These are phyloP conservation scores for Florisuga fusca DNA, from an alignment of 2,797 vertebrate species.

Conservation along the genomic window DNA sequence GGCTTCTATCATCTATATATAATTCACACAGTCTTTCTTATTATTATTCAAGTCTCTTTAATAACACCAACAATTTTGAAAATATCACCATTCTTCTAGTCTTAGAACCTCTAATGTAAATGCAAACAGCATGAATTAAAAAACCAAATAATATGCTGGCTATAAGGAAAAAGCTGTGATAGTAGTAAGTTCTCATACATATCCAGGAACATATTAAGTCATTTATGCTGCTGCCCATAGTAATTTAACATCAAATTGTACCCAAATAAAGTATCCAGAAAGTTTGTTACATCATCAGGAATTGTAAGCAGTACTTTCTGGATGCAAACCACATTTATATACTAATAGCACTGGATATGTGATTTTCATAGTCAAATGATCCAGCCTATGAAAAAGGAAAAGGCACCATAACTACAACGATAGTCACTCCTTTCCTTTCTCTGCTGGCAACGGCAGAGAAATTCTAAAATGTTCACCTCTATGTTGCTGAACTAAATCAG, in stretches of 20 bases:
- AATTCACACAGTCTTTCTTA: background rate
- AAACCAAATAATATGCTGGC: background rate
- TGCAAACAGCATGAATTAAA: background rate
- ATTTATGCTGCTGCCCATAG: conserved; percentile 3
- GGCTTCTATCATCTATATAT: background rate
- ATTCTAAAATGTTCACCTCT: background rate
- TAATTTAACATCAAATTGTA: conserved; percentile 13
- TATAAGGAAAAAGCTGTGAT: background rate
- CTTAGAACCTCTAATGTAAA: background rate
- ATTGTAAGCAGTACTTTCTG: conserved; percentile 34
- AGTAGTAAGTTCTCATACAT: background rate
- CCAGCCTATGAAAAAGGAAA: background rate
- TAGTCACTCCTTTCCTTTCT: background rate
- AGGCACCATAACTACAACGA: background rate
- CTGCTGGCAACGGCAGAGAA: background rate
- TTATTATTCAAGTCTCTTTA: background rate
- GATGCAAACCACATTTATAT: background rate
- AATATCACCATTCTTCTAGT: background rate
- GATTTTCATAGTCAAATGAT: background rate
- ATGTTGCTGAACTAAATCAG: background rate
- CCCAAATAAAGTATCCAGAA: conserved; percentile 26
- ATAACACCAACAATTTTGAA: background rate
- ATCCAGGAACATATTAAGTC: conserved; percentile 15
- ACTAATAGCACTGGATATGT: background rate
- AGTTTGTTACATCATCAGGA: conserved; percentile 23